Evolutionary conservation across 2,888 invertebrate genomes (phyloP).

Genomic region (Celastrina argiolus): DNA sequence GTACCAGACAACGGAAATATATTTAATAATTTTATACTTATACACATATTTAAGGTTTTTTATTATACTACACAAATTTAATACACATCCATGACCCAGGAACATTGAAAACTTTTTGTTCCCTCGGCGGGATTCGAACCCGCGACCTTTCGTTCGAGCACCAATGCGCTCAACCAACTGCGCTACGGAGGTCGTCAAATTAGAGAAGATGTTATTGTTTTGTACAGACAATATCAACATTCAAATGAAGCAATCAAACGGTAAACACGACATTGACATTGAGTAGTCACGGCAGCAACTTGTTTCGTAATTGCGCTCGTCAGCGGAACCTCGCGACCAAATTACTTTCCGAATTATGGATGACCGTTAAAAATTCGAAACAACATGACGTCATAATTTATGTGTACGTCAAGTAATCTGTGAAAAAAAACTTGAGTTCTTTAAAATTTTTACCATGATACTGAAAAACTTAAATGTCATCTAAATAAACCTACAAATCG

Average conservation of each 20-base stretch:
- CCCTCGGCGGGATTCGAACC: no score
- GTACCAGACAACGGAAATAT: no score
- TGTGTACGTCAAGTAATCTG: not conserved
- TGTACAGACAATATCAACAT: not conserved
- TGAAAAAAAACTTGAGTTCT: not conserved
- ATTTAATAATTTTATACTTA: no score
- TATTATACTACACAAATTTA: no score
- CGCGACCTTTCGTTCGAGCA: no score
- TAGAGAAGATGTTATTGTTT: not conserved
- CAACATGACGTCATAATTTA: not conserved
- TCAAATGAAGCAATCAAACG: conserved; percentile 22
- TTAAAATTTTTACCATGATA: not conserved
- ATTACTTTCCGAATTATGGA: conserved; percentile 9
- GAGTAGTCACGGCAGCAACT: conserved; percentile 39
- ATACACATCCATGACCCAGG: no score
- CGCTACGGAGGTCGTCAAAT: no score
- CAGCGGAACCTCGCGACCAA: conserved; percentile 38
- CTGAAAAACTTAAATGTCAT: not conserved
- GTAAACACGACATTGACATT: conserved; percentile 35
- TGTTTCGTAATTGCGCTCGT: conserved; percentile 58
- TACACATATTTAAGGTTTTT: no score
- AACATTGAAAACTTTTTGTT: no score
- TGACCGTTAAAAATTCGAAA: conserved; percentile 2
- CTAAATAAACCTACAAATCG: conserved; percentile 21
- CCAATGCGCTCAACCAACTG: no score